Conservation (phyloP, 1,140 invertebrate species). For the Hypothenemus hampei region DNA sequence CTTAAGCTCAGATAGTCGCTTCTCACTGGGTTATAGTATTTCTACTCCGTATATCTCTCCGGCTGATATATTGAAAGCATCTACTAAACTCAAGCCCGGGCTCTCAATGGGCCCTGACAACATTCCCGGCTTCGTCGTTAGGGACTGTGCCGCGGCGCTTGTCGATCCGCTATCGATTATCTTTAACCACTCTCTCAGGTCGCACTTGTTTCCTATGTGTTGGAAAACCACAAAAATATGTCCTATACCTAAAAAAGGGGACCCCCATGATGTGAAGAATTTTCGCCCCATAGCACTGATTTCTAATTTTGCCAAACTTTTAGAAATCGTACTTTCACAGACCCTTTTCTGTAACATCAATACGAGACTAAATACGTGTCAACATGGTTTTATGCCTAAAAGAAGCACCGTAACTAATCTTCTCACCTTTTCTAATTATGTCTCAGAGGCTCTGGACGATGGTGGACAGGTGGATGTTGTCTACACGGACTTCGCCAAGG, state of each 20-base stretch:
- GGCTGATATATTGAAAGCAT: neutral
- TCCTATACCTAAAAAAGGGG: slow-evolving; percentile 6
- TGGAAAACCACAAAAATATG: slow-evolving; percentile 2
- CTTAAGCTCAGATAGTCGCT: too few relatives aligned
- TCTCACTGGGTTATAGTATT: too few relatives aligned
- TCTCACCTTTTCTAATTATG: neutral
- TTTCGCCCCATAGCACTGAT: slow-evolving; percentile 2
- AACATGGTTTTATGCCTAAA: neutral
- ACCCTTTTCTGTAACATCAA: neutral
- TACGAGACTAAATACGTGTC: too few relatives aligned
- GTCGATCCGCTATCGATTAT: neutral
- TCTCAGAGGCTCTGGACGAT: neutral
- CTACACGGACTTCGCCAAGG: neutral
- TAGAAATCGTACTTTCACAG: neutral
- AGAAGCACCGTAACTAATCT: neutral
- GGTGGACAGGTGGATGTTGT: neutral
- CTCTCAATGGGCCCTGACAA: neutral
- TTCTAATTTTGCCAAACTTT: slow-evolving; percentile 1
- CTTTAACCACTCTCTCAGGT: neutral
- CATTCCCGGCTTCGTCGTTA: neutral
- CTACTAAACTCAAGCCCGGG: neutral
- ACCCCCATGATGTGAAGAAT: neutral
- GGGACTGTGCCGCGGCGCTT: neutral
- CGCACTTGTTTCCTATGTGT: neutral
- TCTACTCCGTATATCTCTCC: too few relatives aligned